Evolutionary conservation across 2,113 vertebrate genomes (phyloP), one percentile per base, ranked within the genome.

Genomic region (Cyphomyrus plagiostoma): DNA sequence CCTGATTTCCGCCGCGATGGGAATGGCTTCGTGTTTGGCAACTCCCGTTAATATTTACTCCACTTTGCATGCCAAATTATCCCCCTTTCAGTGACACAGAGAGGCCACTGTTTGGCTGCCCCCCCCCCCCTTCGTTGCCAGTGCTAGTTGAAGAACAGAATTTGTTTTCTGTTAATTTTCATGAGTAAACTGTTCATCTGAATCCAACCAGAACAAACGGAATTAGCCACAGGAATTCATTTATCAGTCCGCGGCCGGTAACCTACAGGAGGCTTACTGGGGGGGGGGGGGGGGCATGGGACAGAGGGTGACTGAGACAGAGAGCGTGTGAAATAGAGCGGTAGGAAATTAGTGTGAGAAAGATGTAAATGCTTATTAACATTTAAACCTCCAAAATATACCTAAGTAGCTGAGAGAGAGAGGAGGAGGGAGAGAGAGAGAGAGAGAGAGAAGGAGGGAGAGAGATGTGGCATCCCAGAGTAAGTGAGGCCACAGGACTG

Each of bases 211-310:
- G 90, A 93, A 92, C 90, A 91, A 95, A 95, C 95, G 92, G 88
- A 92, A 94, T 95, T 94, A 94, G 91, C 88, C 19, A n/a, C 86
- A 92, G 92, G 91, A 94, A 95, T 95, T 89, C 91, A 92, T 92
- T 93, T 89, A 87, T 92, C 88, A 83, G 45, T 66, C 46, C 62
- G 77, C 2, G 19, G 46, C 46, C 21, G 88, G 15, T 45, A 10
- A 87, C 86, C 26, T 58, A 35, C 35, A 85, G 17, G 52, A 42
- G 50, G 45, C 19, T 83, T 42, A 3, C 3, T 42, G 42, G 42
- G 3, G 42, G 45, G 45, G 45, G 45, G 45, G 45, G 45, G 15
- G 50, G 9, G 87, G 7, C 30, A 11, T 4, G 86, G 7, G 35
- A 42, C 70, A 39, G 48, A 1, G 39, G 30, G 50, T 15, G 50